Percentiles rank a stretch among this genome's conserved stretches.
phyloP scores from a whole-genome alignment of 2,797 vertebrate species.

The Lagocephalus sceleratus region DNA sequence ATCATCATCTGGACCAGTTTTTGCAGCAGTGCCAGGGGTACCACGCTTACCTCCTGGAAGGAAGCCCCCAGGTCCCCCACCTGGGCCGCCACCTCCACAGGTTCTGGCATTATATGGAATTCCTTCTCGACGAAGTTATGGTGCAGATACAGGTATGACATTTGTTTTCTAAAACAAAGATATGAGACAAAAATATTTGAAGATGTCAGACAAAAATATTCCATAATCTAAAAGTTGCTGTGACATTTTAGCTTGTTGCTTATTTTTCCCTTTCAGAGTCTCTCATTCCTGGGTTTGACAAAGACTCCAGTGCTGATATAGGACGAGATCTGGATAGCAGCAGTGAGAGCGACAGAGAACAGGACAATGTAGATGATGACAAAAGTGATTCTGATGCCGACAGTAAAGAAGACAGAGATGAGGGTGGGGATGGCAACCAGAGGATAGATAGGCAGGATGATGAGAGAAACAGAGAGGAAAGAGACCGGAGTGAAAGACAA shows the following conservation, averaged over 20 bases:
- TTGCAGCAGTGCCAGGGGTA: constrained; percentile 79
- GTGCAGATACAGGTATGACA: constrained; percentile 76
- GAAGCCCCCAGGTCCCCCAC: constrained; percentile 94
- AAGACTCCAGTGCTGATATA: constrained; percentile 55
- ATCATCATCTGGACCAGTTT: constrained; percentile 43
- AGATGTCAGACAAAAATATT: too few relatives aligned
- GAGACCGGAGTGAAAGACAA: constrained; percentile 62
- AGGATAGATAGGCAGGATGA: constrained; percentile 77
- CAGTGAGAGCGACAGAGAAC: constrained; percentile 84
- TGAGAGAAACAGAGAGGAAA: constrained; percentile 75
- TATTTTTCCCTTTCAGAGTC: constrained; percentile 41
- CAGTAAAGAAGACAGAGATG: constrained; percentile 79
- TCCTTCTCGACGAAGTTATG: constrained; percentile 53
- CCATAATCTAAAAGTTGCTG: not conserved
- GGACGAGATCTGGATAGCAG: constrained; percentile 74
- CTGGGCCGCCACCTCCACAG: constrained; percentile 92
- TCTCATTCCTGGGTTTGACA: constrained; percentile 64
- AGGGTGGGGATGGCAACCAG: constrained; percentile 51
- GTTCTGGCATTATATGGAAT: constrained; percentile 89
- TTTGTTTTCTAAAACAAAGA: not conserved
- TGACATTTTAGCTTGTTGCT: not conserved
- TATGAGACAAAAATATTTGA: too few relatives aligned
- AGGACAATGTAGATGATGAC: constrained; percentile 84
- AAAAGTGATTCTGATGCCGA: constrained; percentile 91
- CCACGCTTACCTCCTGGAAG: constrained; percentile 91